phyloP scores from a whole-genome alignment of 2,888 invertebrate genomes.

The Tillus elongatus region DNA sequence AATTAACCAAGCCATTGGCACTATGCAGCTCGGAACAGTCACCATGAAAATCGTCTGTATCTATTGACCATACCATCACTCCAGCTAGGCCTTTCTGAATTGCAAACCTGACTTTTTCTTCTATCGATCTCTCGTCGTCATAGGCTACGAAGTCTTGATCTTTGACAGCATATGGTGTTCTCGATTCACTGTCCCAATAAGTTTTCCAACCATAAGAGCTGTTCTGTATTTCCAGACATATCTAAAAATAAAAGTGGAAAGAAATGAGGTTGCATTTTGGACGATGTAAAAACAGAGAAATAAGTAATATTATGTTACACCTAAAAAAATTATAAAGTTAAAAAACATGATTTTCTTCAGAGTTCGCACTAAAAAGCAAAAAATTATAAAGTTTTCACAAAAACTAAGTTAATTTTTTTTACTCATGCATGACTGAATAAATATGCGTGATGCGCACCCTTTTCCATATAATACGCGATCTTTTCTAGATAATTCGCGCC shows the following conservation, averaged over 20 bases:
- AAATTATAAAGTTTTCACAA: too few relatives aligned
- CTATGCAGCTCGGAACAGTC: slow-evolving; percentile 49
- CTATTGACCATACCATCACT: slow-evolving; percentile 82
- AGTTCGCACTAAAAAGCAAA: too few relatives aligned
- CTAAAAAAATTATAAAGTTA: too few relatives aligned
- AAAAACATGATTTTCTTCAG: too few relatives aligned
- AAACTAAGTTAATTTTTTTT: too few relatives aligned
- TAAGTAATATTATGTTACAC: too few relatives aligned
- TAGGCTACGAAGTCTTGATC: slow-evolving; percentile 62
- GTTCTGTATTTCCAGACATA: slow-evolving; percentile 55
- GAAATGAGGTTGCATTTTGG: slow-evolving; percentile 5
- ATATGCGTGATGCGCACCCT: too few relatives aligned
- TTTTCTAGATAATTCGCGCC: too few relatives aligned
- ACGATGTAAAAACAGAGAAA: too few relatives aligned
- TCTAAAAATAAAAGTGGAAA: slow-evolving; percentile 39
- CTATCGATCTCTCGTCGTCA: slow-evolving; percentile 66
- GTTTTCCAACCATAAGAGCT: slow-evolving; percentile 54
- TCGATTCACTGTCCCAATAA: slow-evolving; percentile 60
- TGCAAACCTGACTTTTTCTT: slow-evolving; percentile 61
- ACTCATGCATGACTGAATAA: too few relatives aligned
- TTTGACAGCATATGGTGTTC: slow-evolving; percentile 54
- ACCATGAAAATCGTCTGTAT: slow-evolving; percentile 78
- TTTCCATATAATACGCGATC: too few relatives aligned
- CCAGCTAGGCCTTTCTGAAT: slow-evolving; percentile 57
- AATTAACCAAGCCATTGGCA: slow-evolving; percentile 48